Base-by-base conservation (phyloP, 1,140 invertebrate genomes). In the Episyrphus balteatus region DNA sequence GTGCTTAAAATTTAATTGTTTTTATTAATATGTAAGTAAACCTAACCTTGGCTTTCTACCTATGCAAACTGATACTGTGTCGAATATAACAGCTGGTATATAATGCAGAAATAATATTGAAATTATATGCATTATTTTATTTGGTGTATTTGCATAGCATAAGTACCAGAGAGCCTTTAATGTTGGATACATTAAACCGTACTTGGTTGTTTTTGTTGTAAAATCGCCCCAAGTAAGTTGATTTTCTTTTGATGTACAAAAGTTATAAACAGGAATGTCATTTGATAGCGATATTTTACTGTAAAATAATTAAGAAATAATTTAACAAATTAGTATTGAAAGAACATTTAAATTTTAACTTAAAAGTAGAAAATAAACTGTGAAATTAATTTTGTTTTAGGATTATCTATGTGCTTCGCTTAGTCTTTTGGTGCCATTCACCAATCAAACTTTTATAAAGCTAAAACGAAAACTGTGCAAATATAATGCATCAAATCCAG, bases 21-120 rank as follows among this genome's bases (percentile, higher is more conserved):
- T n/a, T n/a, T n/a, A n/a, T n/a, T n/a, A n/a, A n/a, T n/a, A n/a
- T n/a, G n/a, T n/a, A n/a, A n/a, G n/a, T n/a, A n/a, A 47, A n/a
- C 61, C 73, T 70, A 68, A 83, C 79, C 74, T 74, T 54, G 80
- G 79, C 58, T 79, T 78, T 51, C 74, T 72, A 32, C 83, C 81
- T 14, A 79, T 52, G 49, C 81, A 75, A 2, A 78, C 39, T 11
- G 75, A 73, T 3, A 76, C 54, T 0, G 71, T 67, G 51, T 88
- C 84, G n/a, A 83, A 66, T 0, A 85, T 39, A n/a, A 78, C 59
- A 0, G 82, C 83, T 0, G 84, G 84, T 5, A 84, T 45, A 31
- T 79, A 62, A 52, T 87, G 84, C 9, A 82, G 58, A 26, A 81
- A 62, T 3, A 78, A 46, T 3, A 71, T 65, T 13, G 71, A 73